A percentile compares a stretch with the other conserved stretches of the same genome.
phyloP scores from a whole-genome alignment of 1,140 invertebrate genomes.

The Scaptomyza montana region DNA sequence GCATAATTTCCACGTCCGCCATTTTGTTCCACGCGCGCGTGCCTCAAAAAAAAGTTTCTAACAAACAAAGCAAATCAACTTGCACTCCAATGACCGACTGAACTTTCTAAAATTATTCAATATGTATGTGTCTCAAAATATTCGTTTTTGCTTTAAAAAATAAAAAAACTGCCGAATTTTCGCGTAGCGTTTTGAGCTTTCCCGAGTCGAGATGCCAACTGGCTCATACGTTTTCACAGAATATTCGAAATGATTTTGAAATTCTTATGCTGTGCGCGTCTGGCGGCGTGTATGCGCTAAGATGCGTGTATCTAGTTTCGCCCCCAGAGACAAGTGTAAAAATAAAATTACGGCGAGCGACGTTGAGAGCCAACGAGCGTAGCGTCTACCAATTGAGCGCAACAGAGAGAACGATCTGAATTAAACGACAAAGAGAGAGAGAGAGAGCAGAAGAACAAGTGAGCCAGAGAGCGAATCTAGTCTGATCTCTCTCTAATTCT shows the following conservation, averaged over 20 bases:
- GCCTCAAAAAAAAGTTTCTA: background rate
- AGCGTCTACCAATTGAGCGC: slow-evolving; percentile 37
- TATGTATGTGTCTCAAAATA: slow-evolving; percentile 8
- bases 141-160: background rate
- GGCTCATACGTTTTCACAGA: slow-evolving; percentile 66
- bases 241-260: slow-evolving; percentile 67
- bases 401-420: background rate
- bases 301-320: slow-evolving; percentile 75
- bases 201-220: slow-evolving; percentile 81
- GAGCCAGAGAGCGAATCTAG: background rate
- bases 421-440: slow-evolving; percentile 16
- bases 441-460: slow-evolving; percentile 2
- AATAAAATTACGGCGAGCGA: slow-evolving; percentile 67
- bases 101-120: slow-evolving; percentile 77
- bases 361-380: slow-evolving; percentile 28
- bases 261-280: slow-evolving; percentile 24
- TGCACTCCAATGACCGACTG: slow-evolving; percentile 78
- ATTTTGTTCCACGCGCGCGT: slow-evolving; percentile 84
- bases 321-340: slow-evolving; percentile 74
- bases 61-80: slow-evolving; percentile 2
- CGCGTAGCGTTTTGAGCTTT: slow-evolving; percentile 52
- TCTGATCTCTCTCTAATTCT: background rate
- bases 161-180: slow-evolving; percentile 25
- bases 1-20: slow-evolving; percentile 94
- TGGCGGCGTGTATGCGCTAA: no score